Conservation (phyloP, 1,140 invertebrate genomes). For the Drosophila punjabiensis region DNA sequence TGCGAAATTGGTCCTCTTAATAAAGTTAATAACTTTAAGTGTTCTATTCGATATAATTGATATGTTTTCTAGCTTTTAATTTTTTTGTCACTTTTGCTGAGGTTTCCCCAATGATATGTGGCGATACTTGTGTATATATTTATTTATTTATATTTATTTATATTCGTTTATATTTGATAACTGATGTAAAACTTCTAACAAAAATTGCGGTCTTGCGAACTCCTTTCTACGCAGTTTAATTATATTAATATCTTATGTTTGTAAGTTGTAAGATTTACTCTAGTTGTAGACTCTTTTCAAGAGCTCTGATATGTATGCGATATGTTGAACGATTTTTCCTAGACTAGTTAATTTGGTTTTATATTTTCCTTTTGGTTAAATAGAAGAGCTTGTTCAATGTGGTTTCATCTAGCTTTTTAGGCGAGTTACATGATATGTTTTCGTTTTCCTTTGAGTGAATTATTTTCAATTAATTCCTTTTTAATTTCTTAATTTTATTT, state of each 20-base stretch:
- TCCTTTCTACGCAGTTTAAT: slow-evolving; percentile 22
- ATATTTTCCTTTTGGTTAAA: slow-evolving; percentile 10
- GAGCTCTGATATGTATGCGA: slow-evolving; percentile 80
- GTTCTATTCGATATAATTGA: slow-evolving; percentile 1
- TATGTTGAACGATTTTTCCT: slow-evolving; percentile 57
- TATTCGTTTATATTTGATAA: slow-evolving; percentile 2
- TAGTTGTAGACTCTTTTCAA: slow-evolving; percentile 69
- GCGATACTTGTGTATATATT: slow-evolving; percentile 28
- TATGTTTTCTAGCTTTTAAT: slow-evolving; percentile 5
- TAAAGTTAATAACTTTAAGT: slow-evolving; percentile 35
- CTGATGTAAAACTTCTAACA: slow-evolving; percentile 69
- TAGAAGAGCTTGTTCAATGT: slow-evolving; percentile 12
- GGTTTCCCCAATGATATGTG: slow-evolving; percentile 47
- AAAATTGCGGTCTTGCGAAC: slow-evolving; percentile 28
- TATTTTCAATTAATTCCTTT: not conserved
- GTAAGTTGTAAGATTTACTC: slow-evolving; percentile 42
- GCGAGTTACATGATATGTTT: slow-evolving; percentile 68
- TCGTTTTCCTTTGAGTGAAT: slow-evolving; percentile 9
- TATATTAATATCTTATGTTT: slow-evolving; percentile 27
- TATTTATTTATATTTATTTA: not conserved
- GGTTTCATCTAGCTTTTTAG: slow-evolving; percentile 34
- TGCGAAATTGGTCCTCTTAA: slow-evolving; percentile 36
- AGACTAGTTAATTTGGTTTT: slow-evolving; percentile 67
- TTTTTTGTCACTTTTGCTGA: slow-evolving; percentile 24
- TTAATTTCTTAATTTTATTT: not conserved